Percentiles rank a stretch among this genome's conserved stretches.
These are phyloP conservation scores for Hyperopisus bebe DNA, from an alignment of 2,113 vertebrate species.

Conservation along the genomic window DNA sequence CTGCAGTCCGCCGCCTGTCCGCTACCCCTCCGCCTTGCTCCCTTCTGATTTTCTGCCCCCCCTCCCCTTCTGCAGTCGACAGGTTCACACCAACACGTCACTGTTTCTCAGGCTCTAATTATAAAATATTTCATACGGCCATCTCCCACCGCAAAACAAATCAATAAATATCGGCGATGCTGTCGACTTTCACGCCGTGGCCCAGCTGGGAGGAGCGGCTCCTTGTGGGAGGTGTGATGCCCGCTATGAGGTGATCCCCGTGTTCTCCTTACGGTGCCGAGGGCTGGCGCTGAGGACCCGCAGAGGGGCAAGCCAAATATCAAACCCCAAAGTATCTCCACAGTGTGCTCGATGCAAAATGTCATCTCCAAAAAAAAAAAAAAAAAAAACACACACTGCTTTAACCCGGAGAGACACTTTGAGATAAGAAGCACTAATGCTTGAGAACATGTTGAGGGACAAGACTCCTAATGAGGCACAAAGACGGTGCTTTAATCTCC, in stretches of 20 bases:
- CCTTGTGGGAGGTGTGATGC: not conserved
- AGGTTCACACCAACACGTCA: too few species aligned
- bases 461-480: not conserved
- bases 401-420: not conserved
- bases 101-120: not conserved
- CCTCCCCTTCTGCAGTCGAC: not conserved
- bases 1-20: not conserved
- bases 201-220: not conserved
- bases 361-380: not conserved
- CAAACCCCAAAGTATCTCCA: not conserved
- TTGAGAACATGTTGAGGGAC: not conserved
- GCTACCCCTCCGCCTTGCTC: not conserved
- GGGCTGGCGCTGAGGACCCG: not conserved
- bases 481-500: not conserved
- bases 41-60: not conserved
- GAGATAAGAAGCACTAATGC: not conserved
- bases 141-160: not conserved
- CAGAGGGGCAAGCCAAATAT: not conserved
- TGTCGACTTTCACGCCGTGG: not conserved
- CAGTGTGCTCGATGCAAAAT: not conserved
- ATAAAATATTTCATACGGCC: not conserved
- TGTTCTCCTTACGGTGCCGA: not conserved
- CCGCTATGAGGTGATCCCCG: not conserved
- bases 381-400: not conserved
- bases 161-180: not conserved